A percentile compares a stretch with the other conserved stretches of the same genome.
Evolutionary conservation across 2,797 vertebrate species (phyloP).

Genomic region (Antrozous pallidus): DNA sequence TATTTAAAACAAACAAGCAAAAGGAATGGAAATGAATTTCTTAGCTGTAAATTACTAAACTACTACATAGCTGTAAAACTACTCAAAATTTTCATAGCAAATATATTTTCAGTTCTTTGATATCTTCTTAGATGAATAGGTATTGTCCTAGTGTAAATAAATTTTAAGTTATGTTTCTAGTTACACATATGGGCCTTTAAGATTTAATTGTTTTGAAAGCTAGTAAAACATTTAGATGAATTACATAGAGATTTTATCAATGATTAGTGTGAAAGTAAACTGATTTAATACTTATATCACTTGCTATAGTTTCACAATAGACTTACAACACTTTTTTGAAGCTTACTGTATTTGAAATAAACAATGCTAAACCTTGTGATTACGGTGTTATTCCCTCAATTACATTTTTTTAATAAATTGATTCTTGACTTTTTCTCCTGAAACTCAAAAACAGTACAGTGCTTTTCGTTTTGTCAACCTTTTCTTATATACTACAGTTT

Average conservation of each 20-base stretch:
- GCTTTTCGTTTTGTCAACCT: background rate
- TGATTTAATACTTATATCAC: background rate
- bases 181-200: background rate
- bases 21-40: background rate
- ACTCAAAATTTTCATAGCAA: background rate
- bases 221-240: background rate
- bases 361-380: background rate
- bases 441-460: background rate
- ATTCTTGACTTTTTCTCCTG: background rate
- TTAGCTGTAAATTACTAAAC: background rate
- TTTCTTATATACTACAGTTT: background rate
- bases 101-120: background rate
- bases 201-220: background rate
- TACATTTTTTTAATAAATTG: background rate
- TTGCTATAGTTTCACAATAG: background rate
- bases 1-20: background rate
- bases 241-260: background rate
- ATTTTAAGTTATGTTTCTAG: background rate
- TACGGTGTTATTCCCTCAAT: background rate
- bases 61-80: background rate
- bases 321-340: background rate
- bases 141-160: background rate
- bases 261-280: background rate
- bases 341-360: background rate
- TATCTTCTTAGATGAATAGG: background rate